Evolutionary conservation across 2,797 vertebrate genomes (phyloP).

Genomic region (Nyctalus aviator): DNA sequence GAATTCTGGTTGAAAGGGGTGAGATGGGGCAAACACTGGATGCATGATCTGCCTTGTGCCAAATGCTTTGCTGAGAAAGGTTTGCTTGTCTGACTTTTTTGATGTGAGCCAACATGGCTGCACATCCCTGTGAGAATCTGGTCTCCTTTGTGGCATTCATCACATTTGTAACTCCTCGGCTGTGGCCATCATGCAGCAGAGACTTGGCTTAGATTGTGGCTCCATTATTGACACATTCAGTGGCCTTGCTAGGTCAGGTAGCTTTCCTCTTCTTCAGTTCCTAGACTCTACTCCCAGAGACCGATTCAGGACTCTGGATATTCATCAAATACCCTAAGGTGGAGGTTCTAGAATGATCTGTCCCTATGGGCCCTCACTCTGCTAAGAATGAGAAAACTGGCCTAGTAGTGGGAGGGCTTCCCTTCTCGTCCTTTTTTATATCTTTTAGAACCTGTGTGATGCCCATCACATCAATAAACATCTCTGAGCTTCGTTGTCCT

Average conservation of each 20-base stretch:
- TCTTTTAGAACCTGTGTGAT: neutral
- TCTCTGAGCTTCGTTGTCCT: neutral
- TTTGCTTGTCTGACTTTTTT: neutral
- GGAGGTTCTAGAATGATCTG: neutral
- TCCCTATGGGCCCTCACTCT: neutral
- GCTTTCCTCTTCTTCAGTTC: neutral
- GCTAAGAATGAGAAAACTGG: neutral
- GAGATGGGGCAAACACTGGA: accelerated
- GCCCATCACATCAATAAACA: neutral
- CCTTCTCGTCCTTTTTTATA: neutral
- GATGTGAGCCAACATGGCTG: accelerated
- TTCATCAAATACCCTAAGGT: neutral
- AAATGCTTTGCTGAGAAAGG: accelerated
- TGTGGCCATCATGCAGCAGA: neutral
- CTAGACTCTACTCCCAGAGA: neutral
- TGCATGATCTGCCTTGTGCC: neutral
- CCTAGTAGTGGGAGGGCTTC: neutral
- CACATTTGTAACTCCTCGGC: neutral
- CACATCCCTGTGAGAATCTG: accelerated
- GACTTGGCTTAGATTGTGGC: neutral
- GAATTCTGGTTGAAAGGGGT: neutral
- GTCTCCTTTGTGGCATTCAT: neutral
- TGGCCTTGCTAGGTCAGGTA: neutral
- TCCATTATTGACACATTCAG: neutral
- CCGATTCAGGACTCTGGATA: neutral